Conservation (phyloP, 2,797 vertebrate genomes). For the Uromys caudimaculatus region DNA sequence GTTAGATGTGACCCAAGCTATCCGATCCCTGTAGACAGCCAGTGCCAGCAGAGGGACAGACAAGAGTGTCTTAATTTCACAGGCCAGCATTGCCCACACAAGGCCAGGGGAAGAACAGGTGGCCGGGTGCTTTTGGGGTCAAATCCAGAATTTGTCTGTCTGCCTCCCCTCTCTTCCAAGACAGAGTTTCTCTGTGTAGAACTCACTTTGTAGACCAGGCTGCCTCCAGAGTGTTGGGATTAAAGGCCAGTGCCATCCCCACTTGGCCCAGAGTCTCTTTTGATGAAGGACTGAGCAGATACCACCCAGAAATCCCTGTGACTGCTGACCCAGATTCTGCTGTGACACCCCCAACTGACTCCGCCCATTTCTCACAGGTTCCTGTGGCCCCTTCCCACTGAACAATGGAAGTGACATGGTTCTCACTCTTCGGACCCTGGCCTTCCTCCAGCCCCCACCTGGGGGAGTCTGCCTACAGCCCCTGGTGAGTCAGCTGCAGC, state of each 20-base stretch:
- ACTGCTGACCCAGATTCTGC: neutral
- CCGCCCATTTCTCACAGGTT: constrained; percentile 85
- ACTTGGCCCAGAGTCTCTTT: neutral
- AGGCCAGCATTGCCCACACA: neutral
- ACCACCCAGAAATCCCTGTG: neutral
- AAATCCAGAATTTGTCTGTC: neutral
- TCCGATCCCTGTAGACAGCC: neutral
- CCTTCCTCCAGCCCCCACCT: constrained; percentile 86
- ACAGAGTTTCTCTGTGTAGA: neutral
- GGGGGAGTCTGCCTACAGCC: constrained; percentile 86
- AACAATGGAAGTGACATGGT: constrained; percentile 90
- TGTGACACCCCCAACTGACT: neutral
- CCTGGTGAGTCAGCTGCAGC: constrained; percentile 85
- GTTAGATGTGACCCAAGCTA: neutral
- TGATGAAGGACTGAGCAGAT: too few relatives aligned
- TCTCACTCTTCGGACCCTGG: constrained; percentile 90
- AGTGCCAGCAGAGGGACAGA: neutral
- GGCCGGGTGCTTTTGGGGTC: too few relatives aligned
- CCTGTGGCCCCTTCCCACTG: constrained; percentile 91
- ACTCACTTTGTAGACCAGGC: neutral
- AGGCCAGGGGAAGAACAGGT: neutral
- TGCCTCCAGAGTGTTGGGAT: neutral
- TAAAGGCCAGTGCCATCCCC: neutral
- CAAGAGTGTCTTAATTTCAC: neutral
- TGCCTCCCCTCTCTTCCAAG: neutral